Conservation (phyloP, 2,113 vertebrate genomes). For the Isurus oxyrinchus region DNA sequence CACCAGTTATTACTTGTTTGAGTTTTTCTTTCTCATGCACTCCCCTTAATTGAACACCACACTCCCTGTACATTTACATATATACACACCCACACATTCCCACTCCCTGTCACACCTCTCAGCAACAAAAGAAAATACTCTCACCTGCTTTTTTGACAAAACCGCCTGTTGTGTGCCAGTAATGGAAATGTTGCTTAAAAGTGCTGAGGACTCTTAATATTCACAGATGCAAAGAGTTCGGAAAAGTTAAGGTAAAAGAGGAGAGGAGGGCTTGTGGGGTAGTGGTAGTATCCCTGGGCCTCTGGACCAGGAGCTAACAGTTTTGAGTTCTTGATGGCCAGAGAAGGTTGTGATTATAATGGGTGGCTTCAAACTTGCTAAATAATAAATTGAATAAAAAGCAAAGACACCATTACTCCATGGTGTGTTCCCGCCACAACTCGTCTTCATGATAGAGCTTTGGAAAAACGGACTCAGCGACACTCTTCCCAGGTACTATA, state of each 20-base stretch:
- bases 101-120: background rate
- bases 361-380: no score
- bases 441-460: no score
- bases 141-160: background rate
- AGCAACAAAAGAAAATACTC: background rate
- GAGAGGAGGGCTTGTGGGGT: no score
- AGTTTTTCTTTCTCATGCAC: background rate
- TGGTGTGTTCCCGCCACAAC: no score
- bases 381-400: no score
- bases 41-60: no score
- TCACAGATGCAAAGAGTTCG: no score
- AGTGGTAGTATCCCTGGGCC: background rate
- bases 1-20: background rate
- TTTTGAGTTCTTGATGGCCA: background rate
- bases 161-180: background rate
- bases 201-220: no score
- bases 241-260: no score
- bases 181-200: background rate
- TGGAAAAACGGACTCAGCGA: no score
- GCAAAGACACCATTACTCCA: no score
- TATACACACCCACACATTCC: background rate
- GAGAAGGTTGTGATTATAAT: background rate
- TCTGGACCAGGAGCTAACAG: background rate
- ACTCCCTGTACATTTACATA: background rate
- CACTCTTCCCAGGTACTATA: no score